Conservation (phyloP, 30 jellyfish, hydroid and myxozoan species). For the Aurelia aurita complex sp. Pacific region DNA sequence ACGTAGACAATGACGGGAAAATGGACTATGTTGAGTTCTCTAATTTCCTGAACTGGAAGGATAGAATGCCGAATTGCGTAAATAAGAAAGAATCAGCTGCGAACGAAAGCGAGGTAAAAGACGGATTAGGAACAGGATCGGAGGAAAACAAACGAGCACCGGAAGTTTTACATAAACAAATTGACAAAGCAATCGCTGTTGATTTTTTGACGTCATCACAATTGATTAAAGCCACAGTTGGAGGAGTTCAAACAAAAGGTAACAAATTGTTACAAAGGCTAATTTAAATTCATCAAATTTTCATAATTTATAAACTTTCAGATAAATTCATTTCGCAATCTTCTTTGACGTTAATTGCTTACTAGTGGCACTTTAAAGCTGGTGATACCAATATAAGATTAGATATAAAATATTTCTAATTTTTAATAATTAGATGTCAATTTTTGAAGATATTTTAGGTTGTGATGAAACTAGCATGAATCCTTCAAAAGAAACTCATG, state of each 20-base stretch:
- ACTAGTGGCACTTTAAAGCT: too few species aligned
- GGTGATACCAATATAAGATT: too few species aligned
- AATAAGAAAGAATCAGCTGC: constrained; percentile 3
- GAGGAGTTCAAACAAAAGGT: constrained; percentile 61
- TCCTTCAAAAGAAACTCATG: too few species aligned
- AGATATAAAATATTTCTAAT: too few species aligned
- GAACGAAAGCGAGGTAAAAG: neutral
- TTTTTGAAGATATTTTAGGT: too few species aligned
- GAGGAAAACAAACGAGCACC: constrained; percentile 1
- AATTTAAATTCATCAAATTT: neutral
- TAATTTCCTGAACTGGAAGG: constrained; percentile 91
- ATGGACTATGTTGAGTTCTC: constrained; percentile 80
- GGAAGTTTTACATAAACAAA: constrained; percentile 42
- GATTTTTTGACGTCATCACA: constrained; percentile 70
- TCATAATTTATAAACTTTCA: neutral
- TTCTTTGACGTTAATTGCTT: too few species aligned
- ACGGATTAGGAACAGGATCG: neutral
- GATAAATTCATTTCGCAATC: neutral
- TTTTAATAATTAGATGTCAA: too few species aligned
- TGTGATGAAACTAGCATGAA: too few species aligned
- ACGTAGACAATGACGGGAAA: constrained; percentile 72
- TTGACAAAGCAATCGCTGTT: constrained; percentile 64
- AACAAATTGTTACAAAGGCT: neutral
- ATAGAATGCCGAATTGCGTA: constrained; percentile 53
- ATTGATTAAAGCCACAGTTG: constrained; percentile 50